Percentiles rank a stretch among this genome's conserved stretches.
Evolutionary conservation across 2,113 vertebrate species (phyloP).

Genomic region (Pholis gunnellus): DNA sequence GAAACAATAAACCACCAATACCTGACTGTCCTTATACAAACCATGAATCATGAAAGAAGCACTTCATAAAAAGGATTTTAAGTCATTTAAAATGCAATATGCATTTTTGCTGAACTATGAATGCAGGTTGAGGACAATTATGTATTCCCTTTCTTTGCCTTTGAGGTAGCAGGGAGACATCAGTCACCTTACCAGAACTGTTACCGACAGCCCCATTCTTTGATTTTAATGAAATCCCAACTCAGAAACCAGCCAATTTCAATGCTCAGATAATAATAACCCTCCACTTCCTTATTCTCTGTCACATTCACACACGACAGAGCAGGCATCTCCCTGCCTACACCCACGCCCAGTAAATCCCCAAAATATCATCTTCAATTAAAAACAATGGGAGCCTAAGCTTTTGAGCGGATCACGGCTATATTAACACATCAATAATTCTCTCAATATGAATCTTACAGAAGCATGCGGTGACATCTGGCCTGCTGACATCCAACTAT

Average conservation of each 20-base stretch:
- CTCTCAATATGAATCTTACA: constrained; percentile 17
- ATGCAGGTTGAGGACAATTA: constrained; percentile 52
- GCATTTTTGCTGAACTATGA: constrained; percentile 51
- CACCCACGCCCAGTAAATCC: constrained; percentile 55
- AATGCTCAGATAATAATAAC: constrained; percentile 68
- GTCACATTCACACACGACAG: constrained; percentile 43
- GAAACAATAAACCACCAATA: constrained; percentile 24
- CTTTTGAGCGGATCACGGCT: constrained; percentile 57
- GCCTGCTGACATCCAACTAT: constrained; percentile 8
- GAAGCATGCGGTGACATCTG: constrained; percentile 18
- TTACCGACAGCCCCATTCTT: constrained; percentile 66
- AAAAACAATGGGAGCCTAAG: constrained; percentile 64
- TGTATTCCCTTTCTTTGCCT: constrained; percentile 53
- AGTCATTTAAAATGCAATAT: constrained; percentile 57
- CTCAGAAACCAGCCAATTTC: constrained; percentile 67
- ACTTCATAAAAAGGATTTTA: constrained; percentile 46
- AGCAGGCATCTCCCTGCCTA: constrained; percentile 25
- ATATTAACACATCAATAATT: constrained; percentile 56
- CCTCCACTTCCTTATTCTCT: constrained; percentile 46
- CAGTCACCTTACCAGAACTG: constrained; percentile 66
- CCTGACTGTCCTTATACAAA: constrained; percentile 22
- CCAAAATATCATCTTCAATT: constrained; percentile 63
- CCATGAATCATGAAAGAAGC: constrained; percentile 44
- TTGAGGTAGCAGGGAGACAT: constrained; percentile 60
- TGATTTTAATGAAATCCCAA: constrained; percentile 77